Base-by-base conservation (phyloP, 2,888 invertebrate genomes). In the Drosophila affinis region DNA sequence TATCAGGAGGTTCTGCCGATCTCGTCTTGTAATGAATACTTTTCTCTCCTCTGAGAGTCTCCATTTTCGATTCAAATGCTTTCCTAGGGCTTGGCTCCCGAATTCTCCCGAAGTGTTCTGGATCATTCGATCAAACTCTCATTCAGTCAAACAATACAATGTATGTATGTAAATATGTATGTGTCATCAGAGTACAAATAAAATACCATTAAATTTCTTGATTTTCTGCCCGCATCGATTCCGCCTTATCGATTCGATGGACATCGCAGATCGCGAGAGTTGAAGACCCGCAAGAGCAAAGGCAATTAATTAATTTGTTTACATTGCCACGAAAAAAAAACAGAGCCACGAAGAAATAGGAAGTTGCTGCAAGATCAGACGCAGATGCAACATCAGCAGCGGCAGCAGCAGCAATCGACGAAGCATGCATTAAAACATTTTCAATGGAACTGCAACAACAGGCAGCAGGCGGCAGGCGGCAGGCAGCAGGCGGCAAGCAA, bases 241-340 rank as follows among this genome's bases (percentile, higher is more conserved):
- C 53, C 17, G 53, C 53, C 62, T 52, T 52, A 63, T 51, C 62
- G 56, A 75, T 52, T 51, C 62, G 56, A 67, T 52, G 51, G 57
- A 62, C 75, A 70, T 62, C 62, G 64, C 64, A 32, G 18, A 53
- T 54, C 54, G 39, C 61, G 69, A 21, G 69, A 27, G 46, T 27
- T 27, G 48, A 18, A 73, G 53, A 76, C 21, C 18, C 34, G 51
- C 18, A 76, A 76, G 82, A 78, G 75, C 72, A 84, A 82, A 79
- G 86, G 85, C 86, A 87, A 87, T 85, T 85, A 83, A 85, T 85
- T 85, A 85, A 85, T 85, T 86, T 85, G 85, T 85, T 85, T 85
- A 85, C 86, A 85, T 87, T 82, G 75, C 73, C 62, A 63, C 76
- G n/a, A 81, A 81, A 39, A 39, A 39, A 39, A 39, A 39, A 39